A percentile compares a stretch with the other conserved stretches of the same genome.
Evolutionary conservation across 1,140 invertebrate genomes (phyloP).

Genomic region (Latrodectus geometricus): DNA sequence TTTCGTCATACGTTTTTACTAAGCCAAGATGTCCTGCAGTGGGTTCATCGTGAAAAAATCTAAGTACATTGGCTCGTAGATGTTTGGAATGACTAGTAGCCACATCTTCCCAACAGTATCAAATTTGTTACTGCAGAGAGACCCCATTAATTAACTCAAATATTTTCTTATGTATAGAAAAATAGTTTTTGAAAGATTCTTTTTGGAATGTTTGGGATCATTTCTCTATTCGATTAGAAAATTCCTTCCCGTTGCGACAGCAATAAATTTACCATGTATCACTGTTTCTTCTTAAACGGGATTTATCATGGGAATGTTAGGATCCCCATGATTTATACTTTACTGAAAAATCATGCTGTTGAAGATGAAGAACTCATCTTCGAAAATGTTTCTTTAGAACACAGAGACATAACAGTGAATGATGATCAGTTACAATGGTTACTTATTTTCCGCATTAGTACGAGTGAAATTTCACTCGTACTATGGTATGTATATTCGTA

Average conservation of each 20-base stretch:
- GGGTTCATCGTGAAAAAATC: background rate
- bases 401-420: slow-evolving; percentile 68
- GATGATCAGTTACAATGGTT: slow-evolving; percentile 70
- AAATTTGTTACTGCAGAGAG: slow-evolving; percentile 1
- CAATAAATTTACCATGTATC: too few species aligned
- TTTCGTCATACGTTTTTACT: too few species aligned
- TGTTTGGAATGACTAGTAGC: too few species aligned
- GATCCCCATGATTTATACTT: too few species aligned
- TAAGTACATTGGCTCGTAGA: background rate
- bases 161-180: too few species aligned
- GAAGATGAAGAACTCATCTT: slow-evolving; percentile 71
- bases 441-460: slow-evolving; percentile 65
- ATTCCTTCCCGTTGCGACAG: too few species aligned
- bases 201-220: too few species aligned
- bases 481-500: background rate
- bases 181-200: too few species aligned
- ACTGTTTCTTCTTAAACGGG: too few species aligned
- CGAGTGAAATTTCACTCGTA: background rate
- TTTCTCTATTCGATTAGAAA: too few species aligned
- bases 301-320: too few species aligned
- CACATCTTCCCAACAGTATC: background rate
- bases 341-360: too few species aligned
- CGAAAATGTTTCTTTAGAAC: slow-evolving; percentile 68
- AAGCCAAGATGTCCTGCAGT: slow-evolving; percentile 19
- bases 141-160: slow-evolving; percentile 50